These are phyloP conservation scores for Phyllotis vaccarum DNA, from an alignment of 2,797 vertebrate species.

Conservation along the genomic window DNA sequence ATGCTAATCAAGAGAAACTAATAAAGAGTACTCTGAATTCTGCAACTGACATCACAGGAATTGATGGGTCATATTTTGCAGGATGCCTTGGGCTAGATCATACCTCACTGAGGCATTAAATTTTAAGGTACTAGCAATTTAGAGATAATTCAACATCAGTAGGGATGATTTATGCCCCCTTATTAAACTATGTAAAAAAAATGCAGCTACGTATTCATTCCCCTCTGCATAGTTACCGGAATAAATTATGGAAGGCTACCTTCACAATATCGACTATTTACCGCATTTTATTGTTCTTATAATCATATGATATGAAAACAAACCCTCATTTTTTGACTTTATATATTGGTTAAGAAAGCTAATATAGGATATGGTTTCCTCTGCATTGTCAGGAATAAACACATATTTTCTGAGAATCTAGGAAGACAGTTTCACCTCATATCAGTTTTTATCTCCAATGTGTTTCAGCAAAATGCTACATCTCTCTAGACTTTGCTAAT, in stretches of 20 bases:
- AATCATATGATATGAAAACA: background rate
- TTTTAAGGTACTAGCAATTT: slow-evolving; percentile 43
- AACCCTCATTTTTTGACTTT: background rate
- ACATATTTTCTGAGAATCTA: background rate
- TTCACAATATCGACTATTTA: background rate
- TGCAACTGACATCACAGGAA: slow-evolving; percentile 41
- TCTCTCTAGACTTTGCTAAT: background rate
- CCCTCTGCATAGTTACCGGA: background rate
- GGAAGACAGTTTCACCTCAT: background rate
- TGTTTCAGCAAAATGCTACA: background rate
- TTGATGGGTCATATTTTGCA: slow-evolving; percentile 37
- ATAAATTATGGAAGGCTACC: background rate
- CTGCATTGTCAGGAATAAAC: background rate
- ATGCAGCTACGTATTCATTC: background rate
- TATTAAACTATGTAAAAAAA: slow-evolving; percentile 14
- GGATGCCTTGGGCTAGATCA: background rate
- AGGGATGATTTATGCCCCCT: background rate
- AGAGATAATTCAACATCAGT: slow-evolving; percentile 31
- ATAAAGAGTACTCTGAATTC: slow-evolving; percentile 26
- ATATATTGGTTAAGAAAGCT: background rate
- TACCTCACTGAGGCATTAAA: background rate
- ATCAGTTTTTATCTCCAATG: background rate
- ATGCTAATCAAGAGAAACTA: slow-evolving; percentile 34
- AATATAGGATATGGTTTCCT: background rate
- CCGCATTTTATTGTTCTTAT: background rate